Evolutionary conservation across 37 sponge, comb jelly and placozoan species (phyloP).

Genomic region (Haliclona indistincta): DNA sequence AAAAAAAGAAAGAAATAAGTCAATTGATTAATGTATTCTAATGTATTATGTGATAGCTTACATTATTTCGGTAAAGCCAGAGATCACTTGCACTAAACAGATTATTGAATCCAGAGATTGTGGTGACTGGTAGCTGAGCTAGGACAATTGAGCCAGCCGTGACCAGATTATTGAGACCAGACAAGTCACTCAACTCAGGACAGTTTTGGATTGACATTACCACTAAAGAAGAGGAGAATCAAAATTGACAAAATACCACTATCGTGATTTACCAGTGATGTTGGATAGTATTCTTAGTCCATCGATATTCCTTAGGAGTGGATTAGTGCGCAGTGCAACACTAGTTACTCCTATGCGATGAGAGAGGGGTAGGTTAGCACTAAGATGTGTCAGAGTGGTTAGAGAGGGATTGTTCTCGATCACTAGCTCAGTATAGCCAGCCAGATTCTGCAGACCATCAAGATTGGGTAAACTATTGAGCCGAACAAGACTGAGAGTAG

Average conservation of each 20-base stretch:
- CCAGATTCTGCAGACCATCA: slow-evolving; percentile 65
- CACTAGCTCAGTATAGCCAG: slow-evolving; percentile 30
- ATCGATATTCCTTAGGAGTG: slow-evolving; percentile 28
- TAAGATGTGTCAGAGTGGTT: slow-evolving; percentile 33
- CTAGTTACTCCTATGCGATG: slow-evolving; percentile 13
- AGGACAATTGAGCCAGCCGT: slow-evolving; percentile 27
- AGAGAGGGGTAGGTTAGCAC: slow-evolving; percentile 46
- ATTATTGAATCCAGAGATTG: not conserved
- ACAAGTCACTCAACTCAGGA: slow-evolving; percentile 23
- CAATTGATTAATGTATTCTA: not conserved
- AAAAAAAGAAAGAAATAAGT: not conserved
- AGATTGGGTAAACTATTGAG: slow-evolving; percentile 25
- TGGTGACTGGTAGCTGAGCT: not conserved
- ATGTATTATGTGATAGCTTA: not conserved
- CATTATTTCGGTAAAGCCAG: slow-evolving; percentile 1
- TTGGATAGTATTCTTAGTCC: slow-evolving; percentile 34
- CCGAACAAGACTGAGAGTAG: slow-evolving; percentile 17
- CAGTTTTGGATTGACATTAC: slow-evolving; percentile 44
- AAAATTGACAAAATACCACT: not conserved
- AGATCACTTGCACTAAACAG: not conserved
- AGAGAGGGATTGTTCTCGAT: slow-evolving; percentile 27
- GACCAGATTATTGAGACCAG: slow-evolving; percentile 46
- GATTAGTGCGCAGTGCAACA: slow-evolving; percentile 32
- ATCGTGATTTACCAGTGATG: slow-evolving; percentile 6
- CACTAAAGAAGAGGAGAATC: slow-evolving; percentile 7